Base-by-base conservation (phyloP, 2,888 invertebrate genomes). In the Aplocera efformata region DNA sequence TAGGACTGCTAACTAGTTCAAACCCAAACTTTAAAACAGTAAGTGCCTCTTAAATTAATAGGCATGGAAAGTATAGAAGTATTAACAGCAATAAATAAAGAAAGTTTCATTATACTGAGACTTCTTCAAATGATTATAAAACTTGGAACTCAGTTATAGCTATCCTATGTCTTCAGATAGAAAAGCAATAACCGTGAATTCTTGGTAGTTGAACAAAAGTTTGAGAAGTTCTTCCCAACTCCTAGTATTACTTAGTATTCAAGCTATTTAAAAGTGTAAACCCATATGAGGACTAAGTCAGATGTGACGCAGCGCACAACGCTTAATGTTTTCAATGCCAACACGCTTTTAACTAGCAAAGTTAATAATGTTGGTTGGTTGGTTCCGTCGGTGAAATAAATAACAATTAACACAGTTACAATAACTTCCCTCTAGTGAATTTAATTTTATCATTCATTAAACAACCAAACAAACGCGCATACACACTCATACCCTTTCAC, bases 121-220 rank as follows among this genome's bases (percentile, higher is more conserved):
- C 21, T 21, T 11, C 21, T 31, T 8, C 29, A 38, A 28, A 30
- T 36, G 13, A 29, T 36, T 17, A 27, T 27, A 27, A 32, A 39
- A 32, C 28, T 39, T 33, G 10, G 10, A 33, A 23, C 23, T 28
- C 11, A 13, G 29, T 37, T 25, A 25, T 24, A 30, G 25, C 25
- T 24, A 23, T 36, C 17, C 9, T 29, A 10, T 22, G 10, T 24
- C 10, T 36, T 10, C 13, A 17, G 10, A 30, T 36, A 17, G 29
- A 40, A 33, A 24, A 33, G 29, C 20, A 38, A 28, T 32, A 38
- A 27, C 11, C 10, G 10, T 22, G 23, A 36, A 25, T 32, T 36
- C 30, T 27, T 17, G 5, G 2, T 3, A 37, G 20, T 37, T 31
- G 26, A 17, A 24, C 10, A 13, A 33, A 33, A 41, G 30, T 33